Base-by-base conservation (phyloP, 2,797 vertebrate genomes). In the Esox masquinongy region DNA sequence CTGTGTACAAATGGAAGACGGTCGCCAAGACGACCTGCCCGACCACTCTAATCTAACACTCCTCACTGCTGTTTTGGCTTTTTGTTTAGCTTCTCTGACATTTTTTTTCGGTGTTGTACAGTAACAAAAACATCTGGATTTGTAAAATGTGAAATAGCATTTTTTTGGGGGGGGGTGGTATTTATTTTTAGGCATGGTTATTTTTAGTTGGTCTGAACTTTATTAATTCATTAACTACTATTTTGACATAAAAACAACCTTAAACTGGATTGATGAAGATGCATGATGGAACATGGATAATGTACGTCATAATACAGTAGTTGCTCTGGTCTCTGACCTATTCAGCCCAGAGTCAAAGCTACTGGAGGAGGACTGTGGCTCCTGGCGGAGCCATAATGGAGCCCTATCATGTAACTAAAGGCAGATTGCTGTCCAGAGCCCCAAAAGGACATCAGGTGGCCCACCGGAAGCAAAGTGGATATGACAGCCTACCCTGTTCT, bases 161-260 rank as follows among this genome's bases (percentile, higher is more conserved):
- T 69, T 80, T 69, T 81, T 77, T 72, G 7, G 53, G 53, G 39
- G 39, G 39, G 39, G 29, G 29, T 80, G 72, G 51, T 89, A 87
- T 91, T 90, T 90, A 88, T 92, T 87, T 85, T 64, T 80, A 81
- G 81, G 82, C 80, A 82, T 84, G 83, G 39, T 31, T 73, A 78
- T 86, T 80, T 72, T 75, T 79, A 73, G 70, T 82, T 78, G 63
- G 73, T 47, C 59, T 51, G 26, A 73, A 68, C 74, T 36, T 34
- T 11, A 72, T 24, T 59, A 29, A 39, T 59, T 22, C 9, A 24
- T 59, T 59, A 59, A 59, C 53, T 59, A 59, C 53, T 22, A 5
- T 15, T 72, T 72, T 79, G 68, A 81, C 36, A 26, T 34, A 70
- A 2, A 56, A 22, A 22, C n/a, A 22, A 11, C 8, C 0, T 8